phyloP scores from a whole-genome alignment of 2,797 vertebrate species.

The Emys orbicularis region DNA sequence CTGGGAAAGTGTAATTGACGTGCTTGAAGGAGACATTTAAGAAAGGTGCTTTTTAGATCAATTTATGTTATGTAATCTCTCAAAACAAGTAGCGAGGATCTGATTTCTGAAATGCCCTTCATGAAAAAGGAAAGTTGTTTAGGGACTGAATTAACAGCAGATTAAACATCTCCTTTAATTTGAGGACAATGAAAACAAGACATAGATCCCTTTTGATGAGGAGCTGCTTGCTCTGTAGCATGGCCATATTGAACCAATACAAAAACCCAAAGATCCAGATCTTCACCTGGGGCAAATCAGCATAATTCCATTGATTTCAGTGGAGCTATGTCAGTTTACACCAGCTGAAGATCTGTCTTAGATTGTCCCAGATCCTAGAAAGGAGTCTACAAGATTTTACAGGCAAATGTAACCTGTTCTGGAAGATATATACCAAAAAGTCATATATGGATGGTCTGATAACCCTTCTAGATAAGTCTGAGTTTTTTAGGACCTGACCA shows the following conservation, averaged over 20 bases:
- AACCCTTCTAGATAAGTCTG: not conserved
- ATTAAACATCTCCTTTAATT: constrained; percentile 18
- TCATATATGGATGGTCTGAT: not conserved
- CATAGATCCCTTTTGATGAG: not conserved
- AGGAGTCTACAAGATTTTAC: not conserved
- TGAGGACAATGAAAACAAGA: not conserved
- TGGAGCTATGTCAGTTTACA: not conserved
- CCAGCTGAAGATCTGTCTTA: not conserved
- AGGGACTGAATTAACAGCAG: constrained; percentile 7
- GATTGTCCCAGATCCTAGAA: not conserved
- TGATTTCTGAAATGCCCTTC: not conserved
- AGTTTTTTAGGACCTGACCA: not conserved
- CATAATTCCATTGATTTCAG: not conserved
- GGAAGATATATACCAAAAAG: not conserved
- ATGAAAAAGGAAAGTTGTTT: constrained; percentile 11
- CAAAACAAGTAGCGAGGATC: not conserved
- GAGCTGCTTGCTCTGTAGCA: not conserved
- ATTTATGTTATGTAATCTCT: not conserved
- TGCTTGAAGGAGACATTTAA: not conserved
- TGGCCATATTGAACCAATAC: not conserved
- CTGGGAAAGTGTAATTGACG: not conserved
- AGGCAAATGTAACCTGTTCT: not conserved
- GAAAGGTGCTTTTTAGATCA: not conserved
- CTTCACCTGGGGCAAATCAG: not conserved
- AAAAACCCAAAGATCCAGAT: not conserved